Percentiles rank a stretch among this genome's conserved stretches.
Conservation (phyloP, 2,113 vertebrate genomes). For the Natator depressus region DNA sequence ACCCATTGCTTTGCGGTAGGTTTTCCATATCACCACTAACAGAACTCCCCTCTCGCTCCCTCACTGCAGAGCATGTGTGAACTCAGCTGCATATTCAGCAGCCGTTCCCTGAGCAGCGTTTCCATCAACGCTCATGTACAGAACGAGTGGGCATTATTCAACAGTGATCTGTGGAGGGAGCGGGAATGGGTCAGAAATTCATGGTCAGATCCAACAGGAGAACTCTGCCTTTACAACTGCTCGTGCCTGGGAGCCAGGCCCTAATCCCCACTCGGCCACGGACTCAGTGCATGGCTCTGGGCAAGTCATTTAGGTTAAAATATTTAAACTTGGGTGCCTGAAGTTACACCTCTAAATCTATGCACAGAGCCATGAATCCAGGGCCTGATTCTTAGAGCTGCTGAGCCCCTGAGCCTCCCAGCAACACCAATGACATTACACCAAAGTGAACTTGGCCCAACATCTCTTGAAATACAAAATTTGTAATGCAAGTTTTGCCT, state of each 20-base stretch:
- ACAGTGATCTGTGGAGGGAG: neutral
- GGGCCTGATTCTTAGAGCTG: accelerated
- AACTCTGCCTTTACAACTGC: neutral
- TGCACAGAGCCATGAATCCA: neutral
- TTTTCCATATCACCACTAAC: neutral
- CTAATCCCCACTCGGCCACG: accelerated
- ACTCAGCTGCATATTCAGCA: accelerated
- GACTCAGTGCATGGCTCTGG: neutral
- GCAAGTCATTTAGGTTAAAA: neutral
- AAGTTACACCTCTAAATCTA: accelerated
- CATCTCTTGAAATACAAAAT: accelerated
- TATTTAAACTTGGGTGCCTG: accelerated
- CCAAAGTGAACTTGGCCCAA: accelerated
- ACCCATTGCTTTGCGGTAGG: accelerated
- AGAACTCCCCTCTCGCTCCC: accelerated
- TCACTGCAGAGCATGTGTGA: accelerated
- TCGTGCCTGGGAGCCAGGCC: accelerated
- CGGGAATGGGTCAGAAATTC: neutral
- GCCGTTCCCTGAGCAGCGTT: neutral
- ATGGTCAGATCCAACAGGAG: accelerated
- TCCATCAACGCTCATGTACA: accelerated
- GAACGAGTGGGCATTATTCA: accelerated
- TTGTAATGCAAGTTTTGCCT: accelerated
- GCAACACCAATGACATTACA: accelerated
- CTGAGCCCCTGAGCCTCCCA: accelerated